Base-by-base conservation (phyloP, 2,888 invertebrate species). In the Phyto melanocephala region DNA sequence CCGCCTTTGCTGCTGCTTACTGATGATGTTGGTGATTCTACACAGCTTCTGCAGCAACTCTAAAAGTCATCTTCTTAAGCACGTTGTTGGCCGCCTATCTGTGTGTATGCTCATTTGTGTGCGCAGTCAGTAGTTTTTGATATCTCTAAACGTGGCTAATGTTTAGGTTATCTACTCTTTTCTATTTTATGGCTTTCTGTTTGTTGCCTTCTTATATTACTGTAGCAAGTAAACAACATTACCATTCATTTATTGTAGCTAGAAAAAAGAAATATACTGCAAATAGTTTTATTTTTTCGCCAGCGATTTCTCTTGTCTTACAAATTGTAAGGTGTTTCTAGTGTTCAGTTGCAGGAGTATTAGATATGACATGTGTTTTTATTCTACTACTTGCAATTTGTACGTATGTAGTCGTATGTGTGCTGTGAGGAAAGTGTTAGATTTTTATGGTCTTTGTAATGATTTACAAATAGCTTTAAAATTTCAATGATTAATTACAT, bases 401-500 rank as follows among this genome's bases (percentile, higher is more conserved):
- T 56, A 10, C 62, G 45, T 28, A 28, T 5, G 13, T 63, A n/a
- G n/a, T n/a, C n/a, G n/a, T n/a, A n/a, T n/a, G n/a, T n/a, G n/a
- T n/a, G n/a, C n/a, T n/a, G 58, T 70, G 65, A 58, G 71, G 63
- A 56, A 78, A 65, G 78, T 71, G 78, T 76, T 81, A 74, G 63
- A 65, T 56, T 81, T 81, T 81, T 81, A 81, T 78, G 81, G 74
- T 45, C 24, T 70, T 70, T 74, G 74, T 78, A 78, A 60, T 78
- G 78, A 81, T 78, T 81, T 81, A 78, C 81, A 81, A 78, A 81
- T 78, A 78, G 78, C 65, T 75, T 70, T 70, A 78, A 78, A 78
- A 74, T 78, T 70, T 81, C 63, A 70, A 81, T 78, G 81, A 81
- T 81, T 81, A 81, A 81, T 81, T 75, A 70, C 65, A 70, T 81